phyloP scores from a whole-genome alignment of 2,113 vertebrate species.

The Zapus hudsonius region DNA sequence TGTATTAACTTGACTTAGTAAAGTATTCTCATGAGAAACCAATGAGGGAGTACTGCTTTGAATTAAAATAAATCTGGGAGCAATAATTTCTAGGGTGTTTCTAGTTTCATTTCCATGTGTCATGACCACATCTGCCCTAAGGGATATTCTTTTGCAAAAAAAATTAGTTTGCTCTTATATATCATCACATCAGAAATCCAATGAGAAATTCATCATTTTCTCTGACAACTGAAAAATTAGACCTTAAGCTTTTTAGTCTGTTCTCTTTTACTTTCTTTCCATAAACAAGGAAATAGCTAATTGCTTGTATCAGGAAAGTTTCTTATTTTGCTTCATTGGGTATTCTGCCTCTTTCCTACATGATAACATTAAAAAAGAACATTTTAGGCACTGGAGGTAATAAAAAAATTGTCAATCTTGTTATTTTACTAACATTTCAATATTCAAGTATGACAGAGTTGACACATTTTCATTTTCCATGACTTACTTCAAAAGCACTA shows the following conservation, averaged over 20 bases:
- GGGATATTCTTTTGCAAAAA: constrained; percentile 7
- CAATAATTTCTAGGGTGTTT: background rate
- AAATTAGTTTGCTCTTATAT: constrained; percentile 2
- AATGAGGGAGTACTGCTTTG: background rate
- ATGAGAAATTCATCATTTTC: constrained; percentile 36
- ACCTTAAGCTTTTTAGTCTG: background rate
- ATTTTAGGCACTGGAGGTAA: background rate
- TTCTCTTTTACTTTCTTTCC: background rate
- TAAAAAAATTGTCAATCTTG: background rate
- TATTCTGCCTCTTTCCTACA: background rate
- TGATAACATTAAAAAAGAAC: constrained; percentile 35
- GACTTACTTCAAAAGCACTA: constrained; percentile 36
- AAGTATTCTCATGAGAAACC: background rate
- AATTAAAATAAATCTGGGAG: background rate
- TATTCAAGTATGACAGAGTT: constrained; percentile 30
- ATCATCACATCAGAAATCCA: constrained; percentile 35
- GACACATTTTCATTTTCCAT: constrained; percentile 37
- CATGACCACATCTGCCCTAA: background rate
- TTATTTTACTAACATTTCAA: constrained; percentile 42
- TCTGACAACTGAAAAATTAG: background rate
- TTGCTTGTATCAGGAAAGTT: constrained; percentile 31
- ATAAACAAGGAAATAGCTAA: background rate
- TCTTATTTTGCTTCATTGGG: constrained; percentile 8
- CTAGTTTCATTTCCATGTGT: constrained; percentile 41
- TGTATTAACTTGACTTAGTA: background rate